These are phyloP conservation scores for Actinia tenebrosa DNA, from an alignment of 64 coral and sea anemone genomes.

Conservation along the genomic window DNA sequence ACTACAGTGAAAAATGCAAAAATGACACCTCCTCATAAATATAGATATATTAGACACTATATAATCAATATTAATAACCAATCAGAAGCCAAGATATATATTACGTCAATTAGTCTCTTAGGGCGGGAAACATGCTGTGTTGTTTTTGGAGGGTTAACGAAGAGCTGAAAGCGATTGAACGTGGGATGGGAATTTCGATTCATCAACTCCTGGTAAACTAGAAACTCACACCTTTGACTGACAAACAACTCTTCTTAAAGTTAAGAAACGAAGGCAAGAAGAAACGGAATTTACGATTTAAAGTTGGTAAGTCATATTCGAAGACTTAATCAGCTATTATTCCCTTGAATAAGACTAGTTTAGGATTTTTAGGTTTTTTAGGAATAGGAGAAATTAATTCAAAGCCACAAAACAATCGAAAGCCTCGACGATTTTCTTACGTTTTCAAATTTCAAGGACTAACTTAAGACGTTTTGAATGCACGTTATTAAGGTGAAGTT, in stretches of 20 bases:
- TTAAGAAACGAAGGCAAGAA: neutral
- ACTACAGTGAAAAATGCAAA: no score
- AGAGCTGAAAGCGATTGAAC: neutral
- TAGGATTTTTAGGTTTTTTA: neutral
- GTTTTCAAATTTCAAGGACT: neutral
- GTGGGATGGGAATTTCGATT: neutral
- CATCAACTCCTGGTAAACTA: neutral
- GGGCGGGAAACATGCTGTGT: neutral
- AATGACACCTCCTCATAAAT: no score
- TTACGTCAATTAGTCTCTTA: neutral
- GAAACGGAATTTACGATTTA: neutral
- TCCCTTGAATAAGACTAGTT: neutral
- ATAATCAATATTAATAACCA: neutral
- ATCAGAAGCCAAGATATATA: neutral
- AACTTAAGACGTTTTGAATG: neutral
- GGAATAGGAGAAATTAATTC: neutral
- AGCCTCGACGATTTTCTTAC: neutral
- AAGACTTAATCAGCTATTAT: neutral
- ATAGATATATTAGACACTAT: no score
- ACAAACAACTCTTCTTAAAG: neutral
- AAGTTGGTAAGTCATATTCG: neutral
- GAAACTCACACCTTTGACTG: neutral
- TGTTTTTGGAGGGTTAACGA: neutral
- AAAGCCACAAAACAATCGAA: neutral
- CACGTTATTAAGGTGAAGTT: no score